These are phyloP conservation scores for Neoitamus cyanurus DNA, from an alignment of 2,888 invertebrate genomes.

Conservation along the genomic window DNA sequence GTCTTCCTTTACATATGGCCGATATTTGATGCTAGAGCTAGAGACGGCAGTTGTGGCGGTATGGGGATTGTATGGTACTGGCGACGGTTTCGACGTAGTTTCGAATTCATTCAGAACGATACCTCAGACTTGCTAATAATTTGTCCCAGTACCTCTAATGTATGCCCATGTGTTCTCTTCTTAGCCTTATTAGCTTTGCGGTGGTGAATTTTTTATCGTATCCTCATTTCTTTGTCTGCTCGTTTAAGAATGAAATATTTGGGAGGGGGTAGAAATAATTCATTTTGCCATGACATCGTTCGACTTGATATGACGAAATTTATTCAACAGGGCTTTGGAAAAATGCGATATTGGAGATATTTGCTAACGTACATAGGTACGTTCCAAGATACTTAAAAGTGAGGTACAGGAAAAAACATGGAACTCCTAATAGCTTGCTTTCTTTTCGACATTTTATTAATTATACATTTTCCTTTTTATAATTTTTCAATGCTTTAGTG, in stretches of 20 bases:
- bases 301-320: background rate
- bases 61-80: background rate
- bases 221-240: background rate
- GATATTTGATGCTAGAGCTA: background rate
- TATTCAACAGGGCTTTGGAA: background rate
- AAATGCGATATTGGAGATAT: too few species aligned
- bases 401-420: too few species aligned
- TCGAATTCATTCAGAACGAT: constrained; percentile 1
- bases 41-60: background rate
- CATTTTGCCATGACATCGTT: background rate
- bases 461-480: too few species aligned
- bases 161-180: constrained; percentile 26
- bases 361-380: too few species aligned
- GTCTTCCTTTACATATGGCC: background rate
- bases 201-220: background rate
- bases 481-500: too few species aligned
- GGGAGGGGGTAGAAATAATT: background rate
- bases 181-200: background rate
- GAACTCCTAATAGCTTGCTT: too few species aligned
- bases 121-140: background rate
- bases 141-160: constrained; percentile 19
- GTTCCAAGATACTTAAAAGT: too few species aligned
- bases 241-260: background rate
- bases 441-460: too few species aligned
- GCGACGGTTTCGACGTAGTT: background rate